A percentile compares a stretch with the other conserved stretches of the same genome.
Evolutionary conservation across 1,140 invertebrate genomes (phyloP).

Genomic region (Nasonia vitripennis): DNA sequence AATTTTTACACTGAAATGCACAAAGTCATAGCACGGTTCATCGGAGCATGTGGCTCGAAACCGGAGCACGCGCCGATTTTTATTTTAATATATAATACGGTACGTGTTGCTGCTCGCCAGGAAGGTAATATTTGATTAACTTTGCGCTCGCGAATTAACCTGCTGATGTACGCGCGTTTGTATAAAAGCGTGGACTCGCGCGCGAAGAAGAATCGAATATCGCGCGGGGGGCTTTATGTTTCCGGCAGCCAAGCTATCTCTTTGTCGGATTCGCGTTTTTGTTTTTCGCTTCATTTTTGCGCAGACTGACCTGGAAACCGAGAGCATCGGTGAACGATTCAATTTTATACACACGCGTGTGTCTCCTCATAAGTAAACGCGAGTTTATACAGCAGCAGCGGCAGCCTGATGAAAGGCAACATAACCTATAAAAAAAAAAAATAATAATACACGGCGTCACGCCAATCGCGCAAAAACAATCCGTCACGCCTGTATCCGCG

Average conservation of each 20-base stretch:
- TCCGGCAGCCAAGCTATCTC: not conserved
- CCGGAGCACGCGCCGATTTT: not conserved
- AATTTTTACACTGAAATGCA: constrained; percentile 31
- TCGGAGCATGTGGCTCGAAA: not conserved
- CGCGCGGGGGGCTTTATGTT: not conserved
- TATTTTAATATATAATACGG: not conserved
- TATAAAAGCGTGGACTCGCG: not conserved
- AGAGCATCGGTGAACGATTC: not conserved
- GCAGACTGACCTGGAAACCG: not conserved
- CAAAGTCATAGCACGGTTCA: not conserved
- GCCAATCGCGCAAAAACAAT: not conserved
- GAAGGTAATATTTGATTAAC: constrained; percentile 1
- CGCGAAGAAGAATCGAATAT: too few species aligned
- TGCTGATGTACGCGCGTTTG: not conserved
- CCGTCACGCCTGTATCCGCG: not conserved
- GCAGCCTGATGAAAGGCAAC: not conserved
- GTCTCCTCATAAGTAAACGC: not conserved
- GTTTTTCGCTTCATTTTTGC: not conserved
- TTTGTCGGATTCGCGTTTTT: not conserved
- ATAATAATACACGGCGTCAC: not conserved
- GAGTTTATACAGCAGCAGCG: not conserved
- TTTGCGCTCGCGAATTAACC: not conserved
- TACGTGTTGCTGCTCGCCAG: not conserved
- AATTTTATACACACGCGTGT: too few species aligned
- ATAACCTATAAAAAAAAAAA: not conserved